A percentile compares a stretch with the other conserved stretches of the same genome.
Conservation (phyloP, 2,797 vertebrate genomes). For the Poeciliopsis turneri region DNA sequence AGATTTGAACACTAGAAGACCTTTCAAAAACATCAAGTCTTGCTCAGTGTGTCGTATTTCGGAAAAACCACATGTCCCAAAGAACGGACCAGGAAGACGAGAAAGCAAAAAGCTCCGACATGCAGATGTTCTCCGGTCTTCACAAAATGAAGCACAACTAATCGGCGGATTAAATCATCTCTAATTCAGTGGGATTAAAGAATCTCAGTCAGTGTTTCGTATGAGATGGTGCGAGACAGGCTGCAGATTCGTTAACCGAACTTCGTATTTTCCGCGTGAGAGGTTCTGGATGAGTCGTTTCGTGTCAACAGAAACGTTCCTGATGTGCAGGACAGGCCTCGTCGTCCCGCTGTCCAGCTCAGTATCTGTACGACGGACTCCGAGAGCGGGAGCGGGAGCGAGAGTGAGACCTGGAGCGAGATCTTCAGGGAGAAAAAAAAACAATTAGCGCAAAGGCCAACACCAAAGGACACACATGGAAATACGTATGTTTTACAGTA, state of each 20-base stretch:
- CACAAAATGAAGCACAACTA: constrained; percentile 36
- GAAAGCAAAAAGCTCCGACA: constrained; percentile 17
- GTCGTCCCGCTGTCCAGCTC: constrained; percentile 37
- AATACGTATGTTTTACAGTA: not conserved
- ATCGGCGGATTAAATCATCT: constrained; percentile 22
- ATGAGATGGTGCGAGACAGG: constrained; percentile 11
- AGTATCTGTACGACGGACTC: constrained; percentile 86
- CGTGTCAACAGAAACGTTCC: not conserved
- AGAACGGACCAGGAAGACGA: constrained; percentile 17
- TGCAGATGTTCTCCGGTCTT: constrained; percentile 42
- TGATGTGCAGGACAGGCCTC: not conserved
- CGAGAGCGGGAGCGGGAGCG: constrained; percentile 84
- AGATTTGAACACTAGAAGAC: not conserved
- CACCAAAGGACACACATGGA: not conserved
- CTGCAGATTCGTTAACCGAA: constrained; percentile 7
- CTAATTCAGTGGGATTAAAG: constrained; percentile 16
- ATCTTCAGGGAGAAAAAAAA: constrained; percentile 68
- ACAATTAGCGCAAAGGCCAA: not conserved
- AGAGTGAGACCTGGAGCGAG: constrained; percentile 84
- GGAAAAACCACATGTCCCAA: constrained; percentile 18
- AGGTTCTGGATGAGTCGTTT: not conserved
- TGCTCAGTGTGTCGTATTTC: constrained; percentile 38
- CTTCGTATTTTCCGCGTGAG: constrained; percentile 13
- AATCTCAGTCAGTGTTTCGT: constrained; percentile 5
- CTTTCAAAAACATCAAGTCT: constrained; percentile 26